Evolutionary conservation across 2,113 vertebrate genomes (phyloP), one percentile per base, ranked within the genome.

Genomic region (Agapornis roseicollis): DNA sequence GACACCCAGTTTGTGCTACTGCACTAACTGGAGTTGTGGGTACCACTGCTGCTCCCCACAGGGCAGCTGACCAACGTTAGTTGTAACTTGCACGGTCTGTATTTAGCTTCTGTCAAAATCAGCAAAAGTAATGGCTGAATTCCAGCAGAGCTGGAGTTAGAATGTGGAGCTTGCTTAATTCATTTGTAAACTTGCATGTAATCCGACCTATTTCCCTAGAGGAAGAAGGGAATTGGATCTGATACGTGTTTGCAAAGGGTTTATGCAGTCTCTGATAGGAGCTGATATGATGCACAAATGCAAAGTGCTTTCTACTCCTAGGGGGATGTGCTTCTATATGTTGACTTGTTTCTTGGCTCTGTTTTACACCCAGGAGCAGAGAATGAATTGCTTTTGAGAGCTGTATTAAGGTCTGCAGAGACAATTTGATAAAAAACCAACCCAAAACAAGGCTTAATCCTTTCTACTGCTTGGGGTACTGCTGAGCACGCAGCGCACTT

Each of bases 341-440:
- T 70, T 84, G 72, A 14, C 60, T 93, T 90, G 50, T 78, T 86
- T 94, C 82, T 86, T 84, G 76, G 41, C 82, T 88, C 49, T 56
- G 9, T 74, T 76, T 65, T 83, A 66, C 16, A 90, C 72, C 28
- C 68, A 80, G 92, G 42, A 85, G 41, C 70, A 87, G 73, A 33
- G 61, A 89, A 81, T n/a, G 80, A 89, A 18, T 72, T 87, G 80
- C 56, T 91, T 89, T 55, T 61, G 70, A 81, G 52, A 49, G 41
- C 78, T 79, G 64, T 60, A 37, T 81, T 85, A 65, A 86, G 64
- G 49, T 58, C 39, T 90, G 60, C 55, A 63, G 73, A 94, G 84
- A 55, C 29, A 64, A 35, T 87, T 81, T 55, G 31, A 69, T 2
- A 1, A 28, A 42, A 58, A n/a, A 31, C 1, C 0, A 7, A 17